Evolutionary conservation across 2,797 vertebrate species (phyloP).

Genomic region (Bucorvus abyssinicus): DNA sequence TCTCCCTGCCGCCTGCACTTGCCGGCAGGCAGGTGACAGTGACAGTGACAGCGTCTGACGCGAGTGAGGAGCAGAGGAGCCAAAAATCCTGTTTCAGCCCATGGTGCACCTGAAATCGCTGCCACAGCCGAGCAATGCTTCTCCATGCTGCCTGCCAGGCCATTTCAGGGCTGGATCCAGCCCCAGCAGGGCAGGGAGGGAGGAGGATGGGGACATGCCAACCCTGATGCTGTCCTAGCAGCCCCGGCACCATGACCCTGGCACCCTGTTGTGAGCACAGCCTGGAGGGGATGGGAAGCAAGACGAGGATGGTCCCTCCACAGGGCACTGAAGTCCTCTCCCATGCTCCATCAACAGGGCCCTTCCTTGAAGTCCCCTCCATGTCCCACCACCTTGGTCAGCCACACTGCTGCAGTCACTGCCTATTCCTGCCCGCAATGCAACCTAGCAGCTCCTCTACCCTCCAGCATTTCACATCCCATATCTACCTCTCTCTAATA

Average conservation of each 20-base stretch:
- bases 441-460: background rate
- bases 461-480: background rate
- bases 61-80: background rate
- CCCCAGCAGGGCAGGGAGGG: rapidly evolving
- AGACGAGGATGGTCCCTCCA: background rate
- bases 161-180: background rate
- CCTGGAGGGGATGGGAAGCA: background rate
- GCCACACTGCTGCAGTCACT: background rate
- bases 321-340: background rate
- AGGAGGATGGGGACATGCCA: background rate
- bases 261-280: background rate
- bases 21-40: background rate
- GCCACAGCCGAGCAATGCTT: rapidly evolving
- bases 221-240: background rate
- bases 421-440: background rate
- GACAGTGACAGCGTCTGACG: background rate
- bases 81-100: background rate
- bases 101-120: rapidly evolving
- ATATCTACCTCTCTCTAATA: background rate
- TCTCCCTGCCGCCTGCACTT: background rate
- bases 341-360: rapidly evolving
- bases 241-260: rapidly evolving
- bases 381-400: rapidly evolving
- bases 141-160: rapidly evolving
- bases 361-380: background rate